Evolutionary conservation across 2,888 invertebrate species (phyloP), one percentile per base, ranked within the genome.

Genomic region (Mythimna pallens): DNA sequence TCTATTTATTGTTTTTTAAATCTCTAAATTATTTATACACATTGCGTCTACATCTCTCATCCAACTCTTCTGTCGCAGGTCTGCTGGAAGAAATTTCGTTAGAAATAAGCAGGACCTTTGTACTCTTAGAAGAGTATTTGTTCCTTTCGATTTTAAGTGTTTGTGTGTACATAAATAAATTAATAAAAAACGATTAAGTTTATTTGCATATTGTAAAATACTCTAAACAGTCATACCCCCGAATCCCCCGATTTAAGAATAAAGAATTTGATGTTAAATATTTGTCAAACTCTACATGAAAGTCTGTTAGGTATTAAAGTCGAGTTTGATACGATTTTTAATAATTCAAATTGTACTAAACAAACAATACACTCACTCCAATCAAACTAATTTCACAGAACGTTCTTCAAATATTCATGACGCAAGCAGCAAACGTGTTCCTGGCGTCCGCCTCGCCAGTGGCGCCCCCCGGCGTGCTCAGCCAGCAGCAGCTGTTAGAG

Each of bases 361-460:
- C 10, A 55, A 55, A 25, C 25, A 25, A 55, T n/a, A 9, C 8
- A 9, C 50, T 52, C 3, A 52, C 20, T 52, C n/a, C 50, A 52
- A 52, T 20, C 1, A 52, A n/a, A 64, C 17, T 3, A 54, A 8
- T n/a, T 70, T 84, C 76, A 89, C 96, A 98, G 97, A 98, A 98
- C 93, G 97, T 98, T 9, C 95, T 98, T 55, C 98, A 98, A 95
- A 96, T 98, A 75, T 99, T 99, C 94, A 98, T 99, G 95, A 99
- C 99, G 66, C 99, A 99, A 96, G 99, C 99, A 5, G 98, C 99
- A 20, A 98, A 99, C 94, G 99, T 99, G 77, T 99, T 99, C 96
- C 97, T 99, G 73, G 96, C 98, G 61, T 94, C 97, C 0, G 96
- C 97, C 69, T 95, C 97, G 74, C 97, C 97, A 6, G 97, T 97